Conservation (phyloP, 1,140 invertebrate genomes). For the Calosoma granatense region DNA sequence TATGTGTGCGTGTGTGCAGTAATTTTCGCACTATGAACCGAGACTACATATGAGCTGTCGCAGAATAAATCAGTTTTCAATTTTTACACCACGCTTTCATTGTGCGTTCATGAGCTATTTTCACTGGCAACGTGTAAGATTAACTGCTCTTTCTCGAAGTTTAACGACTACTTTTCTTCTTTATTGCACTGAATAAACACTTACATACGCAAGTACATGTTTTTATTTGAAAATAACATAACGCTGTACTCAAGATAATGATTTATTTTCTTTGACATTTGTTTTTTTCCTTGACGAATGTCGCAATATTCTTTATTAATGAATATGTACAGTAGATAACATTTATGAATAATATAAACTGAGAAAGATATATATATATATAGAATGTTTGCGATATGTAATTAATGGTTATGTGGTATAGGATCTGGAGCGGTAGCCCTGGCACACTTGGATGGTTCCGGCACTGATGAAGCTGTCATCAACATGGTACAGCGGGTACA, state of each 20-base stretch:
- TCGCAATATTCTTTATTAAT: too few relatives aligned
- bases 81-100: neutral
- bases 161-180: neutral
- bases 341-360: too few relatives aligned
- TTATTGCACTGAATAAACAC: neutral
- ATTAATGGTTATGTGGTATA: slow-evolving; percentile 32
- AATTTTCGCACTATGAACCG: too few relatives aligned
- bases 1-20: too few relatives aligned
- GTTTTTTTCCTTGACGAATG: too few relatives aligned
- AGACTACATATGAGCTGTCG: too few relatives aligned
- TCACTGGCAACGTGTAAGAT: neutral
- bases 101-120: neutral
- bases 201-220: too few relatives aligned
- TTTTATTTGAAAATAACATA: too few relatives aligned
- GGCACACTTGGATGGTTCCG: slow-evolving; percentile 81
- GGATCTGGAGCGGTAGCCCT: slow-evolving; percentile 79
- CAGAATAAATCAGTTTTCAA: neutral
- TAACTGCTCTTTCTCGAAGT: neutral
- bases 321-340: too few relatives aligned
- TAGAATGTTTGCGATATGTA: neutral
- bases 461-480: slow-evolving; percentile 67
- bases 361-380: neutral
- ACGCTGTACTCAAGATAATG: too few relatives aligned
- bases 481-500: slow-evolving; percentile 73
- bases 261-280: too few relatives aligned